These are phyloP conservation scores for Charanyca ferruginea DNA, from an alignment of 2,888 invertebrate genomes.

Conservation along the genomic window DNA sequence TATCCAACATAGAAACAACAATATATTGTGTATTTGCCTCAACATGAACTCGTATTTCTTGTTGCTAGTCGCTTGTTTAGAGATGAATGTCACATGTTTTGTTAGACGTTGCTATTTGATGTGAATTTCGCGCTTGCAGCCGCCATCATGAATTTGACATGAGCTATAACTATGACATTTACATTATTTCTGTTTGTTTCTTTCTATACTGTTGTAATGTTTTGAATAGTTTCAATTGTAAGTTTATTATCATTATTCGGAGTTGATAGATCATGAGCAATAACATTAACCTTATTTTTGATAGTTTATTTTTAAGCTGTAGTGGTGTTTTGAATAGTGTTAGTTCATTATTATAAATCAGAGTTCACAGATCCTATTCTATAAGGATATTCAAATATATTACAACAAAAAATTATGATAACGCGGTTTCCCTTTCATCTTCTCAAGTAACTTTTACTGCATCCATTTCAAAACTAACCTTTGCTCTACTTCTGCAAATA, in stretches of 20 bases:
- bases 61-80: slow-evolving; percentile 67
- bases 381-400: neutral
- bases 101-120: slow-evolving; percentile 66
- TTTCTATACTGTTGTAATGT: slow-evolving; percentile 7
- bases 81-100: slow-evolving; percentile 73
- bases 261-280: slow-evolving; percentile 70
- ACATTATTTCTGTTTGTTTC: slow-evolving; percentile 37
- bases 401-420: neutral
- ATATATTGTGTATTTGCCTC: slow-evolving; percentile 60
- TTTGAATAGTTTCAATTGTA: neutral
- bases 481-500: slow-evolving; percentile 51
- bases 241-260: neutral
- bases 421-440: slow-evolving; percentile 28
- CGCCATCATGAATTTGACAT: slow-evolving; percentile 80
- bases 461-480: slow-evolving; percentile 44
- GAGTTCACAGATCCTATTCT: neutral
- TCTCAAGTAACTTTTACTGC: slow-evolving; percentile 25
- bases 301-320: slow-evolving; percentile 18
- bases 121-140: slow-evolving; percentile 73
- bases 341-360: neutral
- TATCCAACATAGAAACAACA: slow-evolving; percentile 37
- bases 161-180: slow-evolving; percentile 67
- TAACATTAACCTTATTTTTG: slow-evolving; percentile 50
- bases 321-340: neutral
- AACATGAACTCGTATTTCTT: slow-evolving; percentile 72